Conservation (phyloP, 2,797 vertebrate genomes). For the Sebastes steindachneri region DNA sequence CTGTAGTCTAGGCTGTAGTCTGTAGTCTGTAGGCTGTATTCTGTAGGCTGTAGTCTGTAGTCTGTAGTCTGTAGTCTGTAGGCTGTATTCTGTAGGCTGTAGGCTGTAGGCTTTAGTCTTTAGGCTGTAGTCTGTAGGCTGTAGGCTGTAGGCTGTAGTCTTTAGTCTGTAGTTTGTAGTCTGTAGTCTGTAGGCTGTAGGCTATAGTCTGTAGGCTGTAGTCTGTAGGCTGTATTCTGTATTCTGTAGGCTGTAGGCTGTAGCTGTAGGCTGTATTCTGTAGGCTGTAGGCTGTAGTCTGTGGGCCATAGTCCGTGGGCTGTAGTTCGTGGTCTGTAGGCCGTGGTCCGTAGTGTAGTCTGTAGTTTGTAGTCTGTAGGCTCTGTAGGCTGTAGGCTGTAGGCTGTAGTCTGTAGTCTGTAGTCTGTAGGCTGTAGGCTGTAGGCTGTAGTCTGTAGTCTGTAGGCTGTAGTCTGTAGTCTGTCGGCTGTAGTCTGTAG, state of each 20-base stretch:
- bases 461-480: no score
- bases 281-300: rapidly evolving
- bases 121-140: no score
- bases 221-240: no score
- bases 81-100: no score
- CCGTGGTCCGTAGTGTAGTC: rapidly evolving
- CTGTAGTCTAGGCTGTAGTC: rapidly evolving
- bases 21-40: rapidly evolving
- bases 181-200: rapidly evolving
- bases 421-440: rapidly evolving
- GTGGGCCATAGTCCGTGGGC: rapidly evolving
- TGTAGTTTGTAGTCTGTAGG: rapidly evolving
- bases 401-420: rapidly evolving
- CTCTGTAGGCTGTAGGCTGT: rapidly evolving
- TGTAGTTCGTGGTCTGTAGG: rapidly evolving
- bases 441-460: rapidly evolving
- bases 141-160: rapidly evolving
- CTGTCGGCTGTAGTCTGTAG: no score
- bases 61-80: rapidly evolving
- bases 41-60: rapidly evolving
- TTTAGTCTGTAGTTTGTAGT: rapidly evolving
- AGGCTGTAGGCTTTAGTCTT: rapidly evolving
- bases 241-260: no score
- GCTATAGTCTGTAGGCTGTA: no score
- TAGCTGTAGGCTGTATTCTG: no score